Evolutionary conservation across 92 coral and sea anemone species (phyloP).

Genomic region (Nematostella vectensis): DNA sequence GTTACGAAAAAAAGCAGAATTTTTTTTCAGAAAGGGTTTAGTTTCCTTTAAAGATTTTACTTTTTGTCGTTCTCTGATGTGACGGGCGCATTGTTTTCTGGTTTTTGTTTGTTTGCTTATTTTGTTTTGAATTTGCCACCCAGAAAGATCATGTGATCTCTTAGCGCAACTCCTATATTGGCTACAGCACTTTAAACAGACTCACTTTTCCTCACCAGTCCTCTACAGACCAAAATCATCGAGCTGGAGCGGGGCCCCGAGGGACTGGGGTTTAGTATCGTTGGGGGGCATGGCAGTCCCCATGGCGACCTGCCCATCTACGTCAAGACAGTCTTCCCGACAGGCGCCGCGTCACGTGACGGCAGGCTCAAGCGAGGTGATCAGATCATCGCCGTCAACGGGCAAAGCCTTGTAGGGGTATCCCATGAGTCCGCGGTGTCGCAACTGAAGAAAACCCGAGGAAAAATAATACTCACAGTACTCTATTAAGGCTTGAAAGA

Average conservation of each 20-base stretch:
- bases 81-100: too few relatives aligned
- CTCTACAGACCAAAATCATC: constrained; percentile 78
- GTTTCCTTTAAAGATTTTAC: too few relatives aligned
- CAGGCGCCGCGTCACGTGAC: constrained; percentile 99
- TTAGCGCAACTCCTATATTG: too few relatives aligned
- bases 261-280: constrained; percentile 98
- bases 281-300: constrained; percentile 99
- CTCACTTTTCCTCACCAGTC: constrained; percentile 46
- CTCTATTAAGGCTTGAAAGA: too few relatives aligned
- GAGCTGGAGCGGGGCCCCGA: constrained; percentile 99
- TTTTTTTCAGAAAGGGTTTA: too few relatives aligned
- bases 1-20: too few relatives aligned
- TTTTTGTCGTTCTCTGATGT: too few relatives aligned
- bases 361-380: constrained; percentile 94
- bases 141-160: too few relatives aligned
- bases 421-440: constrained; percentile 93
- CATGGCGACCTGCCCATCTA: constrained; percentile 99
- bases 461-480: constrained; percentile 72
- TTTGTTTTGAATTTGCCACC: too few relatives aligned
- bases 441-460: constrained; percentile 81
- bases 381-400: constrained; percentile 93
- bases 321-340: constrained; percentile 99
- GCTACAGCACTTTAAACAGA: too few relatives aligned
- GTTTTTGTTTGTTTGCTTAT: too few relatives aligned
- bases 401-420: constrained; percentile 84